A percentile compares a stretch with the other conserved stretches of the same genome.
phyloP scores from a whole-genome alignment of 2,113 vertebrate genomes.

The Tupaia tana region DNA sequence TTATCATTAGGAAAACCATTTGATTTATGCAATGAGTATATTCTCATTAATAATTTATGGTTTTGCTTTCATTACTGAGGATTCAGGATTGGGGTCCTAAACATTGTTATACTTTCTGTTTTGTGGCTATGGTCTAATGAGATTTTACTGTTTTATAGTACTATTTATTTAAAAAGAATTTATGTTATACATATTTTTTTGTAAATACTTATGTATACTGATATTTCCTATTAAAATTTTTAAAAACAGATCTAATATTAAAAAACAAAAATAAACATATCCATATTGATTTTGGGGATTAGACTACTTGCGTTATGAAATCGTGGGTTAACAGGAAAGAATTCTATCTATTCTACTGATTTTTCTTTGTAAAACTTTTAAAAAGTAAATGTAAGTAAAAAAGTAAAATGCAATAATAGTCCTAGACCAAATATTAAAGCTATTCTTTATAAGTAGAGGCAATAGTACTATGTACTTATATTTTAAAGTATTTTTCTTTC shows the following conservation, averaged over 20 bases:
- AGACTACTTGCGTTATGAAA: neutral
- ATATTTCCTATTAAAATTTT: neutral
- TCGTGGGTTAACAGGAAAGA: neutral
- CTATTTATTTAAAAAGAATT: neutral
- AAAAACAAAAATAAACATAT: constrained; percentile 32
- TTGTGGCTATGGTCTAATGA: neutral
- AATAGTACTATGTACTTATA: neutral
- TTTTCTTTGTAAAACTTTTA: neutral
- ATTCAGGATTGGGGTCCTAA: neutral
- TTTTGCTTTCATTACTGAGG: constrained; percentile 22
- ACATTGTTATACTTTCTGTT: neutral
- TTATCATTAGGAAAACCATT: neutral
- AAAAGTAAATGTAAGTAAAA: neutral
- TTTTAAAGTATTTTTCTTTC: constrained; percentile 5
- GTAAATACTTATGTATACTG: neutral
- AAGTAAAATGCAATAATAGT: neutral
- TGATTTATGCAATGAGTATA: neutral
- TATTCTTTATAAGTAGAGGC: neutral
- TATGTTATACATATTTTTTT: neutral
- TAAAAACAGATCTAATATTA: constrained; percentile 43
- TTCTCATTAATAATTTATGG: neutral
- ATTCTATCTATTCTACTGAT: neutral
- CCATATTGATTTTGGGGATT: neutral
- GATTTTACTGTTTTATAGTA: neutral
- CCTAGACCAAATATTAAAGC: neutral